phyloP scores from a whole-genome alignment of 2,888 invertebrate genomes.

The Drosophila tripunctata region DNA sequence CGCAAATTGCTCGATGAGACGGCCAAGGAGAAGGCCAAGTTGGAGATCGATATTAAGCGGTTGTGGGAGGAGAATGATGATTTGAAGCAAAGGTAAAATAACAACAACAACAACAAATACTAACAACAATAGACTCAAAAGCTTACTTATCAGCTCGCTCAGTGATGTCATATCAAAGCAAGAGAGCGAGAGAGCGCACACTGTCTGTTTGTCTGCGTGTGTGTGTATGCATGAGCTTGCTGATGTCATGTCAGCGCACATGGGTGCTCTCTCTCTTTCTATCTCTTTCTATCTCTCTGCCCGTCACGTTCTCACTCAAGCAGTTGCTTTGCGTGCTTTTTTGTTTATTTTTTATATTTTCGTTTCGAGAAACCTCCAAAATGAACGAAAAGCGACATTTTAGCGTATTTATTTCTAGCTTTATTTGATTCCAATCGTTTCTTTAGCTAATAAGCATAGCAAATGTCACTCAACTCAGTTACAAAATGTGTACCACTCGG shows the following conservation, averaged over 20 bases:
- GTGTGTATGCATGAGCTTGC: slow-evolving; percentile 22
- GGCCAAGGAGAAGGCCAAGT: slow-evolving; percentile 95
- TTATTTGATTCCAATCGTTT: slow-evolving; percentile 7
- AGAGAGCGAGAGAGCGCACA: background rate
- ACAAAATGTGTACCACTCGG: background rate
- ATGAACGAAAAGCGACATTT: slow-evolving; percentile 19
- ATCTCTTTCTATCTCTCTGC: background rate
- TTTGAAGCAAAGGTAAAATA: slow-evolving; percentile 87
- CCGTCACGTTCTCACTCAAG: slow-evolving; percentile 11
- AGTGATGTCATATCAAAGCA: slow-evolving; percentile 63
- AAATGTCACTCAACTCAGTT: slow-evolving; percentile 20
- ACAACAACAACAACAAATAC: slow-evolving; percentile 4
- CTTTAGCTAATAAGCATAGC: slow-evolving; percentile 22
- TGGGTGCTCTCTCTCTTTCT: slow-evolving; percentile 35
- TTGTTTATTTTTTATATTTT: slow-evolving; percentile 73
- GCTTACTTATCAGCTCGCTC: slow-evolving; percentile 43
- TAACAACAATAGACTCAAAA: slow-evolving; percentile 22
- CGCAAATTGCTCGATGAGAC: slow-evolving; percentile 96
- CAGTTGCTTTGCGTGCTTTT: slow-evolving; percentile 18
- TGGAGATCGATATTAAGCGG: slow-evolving; percentile 96
- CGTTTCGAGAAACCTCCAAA: slow-evolving; percentile 58
- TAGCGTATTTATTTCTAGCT: slow-evolving; percentile 14
- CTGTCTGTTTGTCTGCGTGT: background rate
- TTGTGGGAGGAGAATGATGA: slow-evolving; percentile 95
- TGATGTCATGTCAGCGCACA: slow-evolving; percentile 67